A percentile compares a stretch with the other conserved stretches of the same genome.
Evolutionary conservation across 2,797 vertebrate genomes (phyloP).

Genomic region (Protonibea diacanthus): DNA sequence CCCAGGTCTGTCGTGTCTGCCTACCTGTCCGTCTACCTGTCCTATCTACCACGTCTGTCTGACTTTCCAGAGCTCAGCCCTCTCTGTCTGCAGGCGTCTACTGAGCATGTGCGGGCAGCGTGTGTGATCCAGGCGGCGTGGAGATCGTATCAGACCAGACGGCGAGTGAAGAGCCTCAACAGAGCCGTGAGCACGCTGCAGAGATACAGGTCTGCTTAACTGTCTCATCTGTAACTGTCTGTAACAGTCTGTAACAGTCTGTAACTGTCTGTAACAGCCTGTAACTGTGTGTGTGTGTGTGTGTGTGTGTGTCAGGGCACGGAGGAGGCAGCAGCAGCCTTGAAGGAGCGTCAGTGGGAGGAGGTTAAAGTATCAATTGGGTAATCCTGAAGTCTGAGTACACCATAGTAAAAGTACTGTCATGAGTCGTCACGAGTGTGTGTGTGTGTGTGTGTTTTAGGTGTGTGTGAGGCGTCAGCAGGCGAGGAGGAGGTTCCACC

Average conservation of each 20-base stretch:
- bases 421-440: neutral
- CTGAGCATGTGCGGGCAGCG: constrained; percentile 87
- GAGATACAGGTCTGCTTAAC: constrained; percentile 88
- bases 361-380: constrained; percentile 87
- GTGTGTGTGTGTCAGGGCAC: constrained; percentile 80
- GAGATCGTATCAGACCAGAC: constrained; percentile 91
- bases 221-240: neutral
- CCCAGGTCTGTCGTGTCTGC: constrained; percentile 37
- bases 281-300: constrained; percentile 7
- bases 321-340: constrained; percentile 80
- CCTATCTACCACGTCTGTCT: neutral
- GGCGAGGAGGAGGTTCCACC: constrained; percentile 90
- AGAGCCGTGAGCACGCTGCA: constrained; percentile 89
- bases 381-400: neutral
- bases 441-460: constrained; percentile 62
- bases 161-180: constrained; percentile 90
- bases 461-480: constrained; percentile 89
- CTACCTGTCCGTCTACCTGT: neutral
- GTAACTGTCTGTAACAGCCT: neutral
- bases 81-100: constrained; percentile 33
- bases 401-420: neutral
- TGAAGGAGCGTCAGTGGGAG: constrained; percentile 85
- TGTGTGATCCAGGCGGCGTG: constrained; percentile 92
- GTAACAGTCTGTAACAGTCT: neutral
- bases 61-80: no score